Evolutionary conservation across 2,113 vertebrate species (phyloP).

Genomic region (Platycercus adscitus): DNA sequence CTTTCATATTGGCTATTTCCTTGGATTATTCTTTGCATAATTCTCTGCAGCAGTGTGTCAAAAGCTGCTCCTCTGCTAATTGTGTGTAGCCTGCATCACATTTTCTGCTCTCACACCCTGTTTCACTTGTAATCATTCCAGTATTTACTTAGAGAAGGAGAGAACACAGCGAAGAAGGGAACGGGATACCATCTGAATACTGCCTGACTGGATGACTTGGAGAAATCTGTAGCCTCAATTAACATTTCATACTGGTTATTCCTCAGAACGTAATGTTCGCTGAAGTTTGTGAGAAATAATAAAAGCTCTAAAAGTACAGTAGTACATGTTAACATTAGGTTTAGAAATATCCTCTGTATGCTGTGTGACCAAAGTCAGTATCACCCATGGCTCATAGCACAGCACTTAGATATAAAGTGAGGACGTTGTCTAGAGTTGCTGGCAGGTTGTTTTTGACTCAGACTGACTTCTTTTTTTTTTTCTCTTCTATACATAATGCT

Average conservation of each 20-base stretch:
- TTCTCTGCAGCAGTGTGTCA: neutral
- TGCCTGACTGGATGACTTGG: neutral
- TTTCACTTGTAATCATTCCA: constrained; percentile 46
- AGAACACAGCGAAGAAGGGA: constrained; percentile 30
- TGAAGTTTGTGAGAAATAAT: neutral
- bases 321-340: neutral
- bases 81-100: neutral
- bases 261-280: neutral
- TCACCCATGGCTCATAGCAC: neutral
- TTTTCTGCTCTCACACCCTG: constrained; percentile 21
- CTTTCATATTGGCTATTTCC: neutral
- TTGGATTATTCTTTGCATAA: neutral
- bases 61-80: constrained; percentile 11
- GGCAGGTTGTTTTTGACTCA: neutral
- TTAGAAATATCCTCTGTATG: neutral
- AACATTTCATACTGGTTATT: constrained; percentile 29
- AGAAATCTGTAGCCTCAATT: constrained; percentile 26
- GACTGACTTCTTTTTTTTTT: neutral
- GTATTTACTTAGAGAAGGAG: constrained; percentile 47
- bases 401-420: neutral
- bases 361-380: neutral
- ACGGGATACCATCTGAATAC: neutral
- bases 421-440: neutral
- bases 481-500: neutral
- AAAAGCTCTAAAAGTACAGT: neutral